Base-by-base conservation (phyloP, 2,797 vertebrate species). In the Gorsachius magnificus region DNA sequence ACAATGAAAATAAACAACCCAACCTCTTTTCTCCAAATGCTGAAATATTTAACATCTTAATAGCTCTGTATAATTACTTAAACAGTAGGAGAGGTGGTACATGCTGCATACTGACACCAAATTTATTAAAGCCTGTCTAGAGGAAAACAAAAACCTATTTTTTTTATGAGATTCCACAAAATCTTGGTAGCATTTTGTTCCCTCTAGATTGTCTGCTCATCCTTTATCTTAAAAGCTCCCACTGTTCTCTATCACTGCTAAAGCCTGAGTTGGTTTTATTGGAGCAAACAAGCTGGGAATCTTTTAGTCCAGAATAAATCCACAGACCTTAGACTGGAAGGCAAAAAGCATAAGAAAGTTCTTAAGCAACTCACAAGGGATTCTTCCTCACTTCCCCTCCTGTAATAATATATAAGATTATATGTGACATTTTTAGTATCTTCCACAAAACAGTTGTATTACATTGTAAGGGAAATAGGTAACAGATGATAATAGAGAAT, bases 31-130 rank as follows among this genome's bases (percentile, higher is more conserved):
- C 21, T 85, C 38, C 68, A 77, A 85, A 80, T 83, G 38, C 18
- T 83, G 53, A 93, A 84, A 75, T 83, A 93, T 86, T 93, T 85
- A 86, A 41, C 29, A 41, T 81, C 69, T 87, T 86, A 75, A 93
- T 75, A 64, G 57, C 56, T 75, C 68, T 91, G 25, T 57, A 18
- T 72, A 93, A 92, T 90, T 90, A 87, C 45, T 61, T 61, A 65
- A 36, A 63, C 66, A 64, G 68, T 76, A 70, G 46, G 63, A 87
- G 58, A 65, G 35, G 58, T 21, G 8, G 20, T 50, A 82, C 48
- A 66, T 51, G 17, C 15, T 85, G 87, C 61, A 53, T 74, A 71
- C 20, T 86, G 68, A 77, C 48, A 92, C 15, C 17, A 66, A 41
- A 86, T 83, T 43, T 89, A 82, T 76, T 90, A 57, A 83, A 88